Percentiles rank a stretch among this genome's conserved stretches.
These are phyloP conservation scores for Clamator glandarius DNA, from an alignment of 2,797 vertebrate species.

Conservation along the genomic window DNA sequence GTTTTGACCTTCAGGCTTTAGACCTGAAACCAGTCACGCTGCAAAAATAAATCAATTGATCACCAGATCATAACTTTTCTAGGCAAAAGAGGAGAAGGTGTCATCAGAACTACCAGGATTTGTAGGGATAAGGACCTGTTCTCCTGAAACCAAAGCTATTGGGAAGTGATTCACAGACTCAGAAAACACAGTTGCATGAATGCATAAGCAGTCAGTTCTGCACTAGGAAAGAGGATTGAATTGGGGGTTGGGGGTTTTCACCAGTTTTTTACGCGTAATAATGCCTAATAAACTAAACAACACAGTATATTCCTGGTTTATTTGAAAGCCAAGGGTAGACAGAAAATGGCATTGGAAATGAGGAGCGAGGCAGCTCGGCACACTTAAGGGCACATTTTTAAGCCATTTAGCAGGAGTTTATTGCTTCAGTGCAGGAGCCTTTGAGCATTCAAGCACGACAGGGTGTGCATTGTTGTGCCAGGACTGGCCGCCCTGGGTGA, in stretches of 20 bases:
- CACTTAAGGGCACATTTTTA: constrained; percentile 14
- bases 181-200: neutral
- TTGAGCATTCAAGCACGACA: constrained; percentile 36
- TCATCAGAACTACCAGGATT: neutral
- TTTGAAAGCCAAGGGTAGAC: neutral
- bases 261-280: neutral
- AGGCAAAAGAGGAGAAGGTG: accelerated
- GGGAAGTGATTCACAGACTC: neutral
- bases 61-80: neutral
- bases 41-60: neutral
- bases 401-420: constrained; percentile 31
- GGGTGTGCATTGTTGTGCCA: constrained; percentile 49
- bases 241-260: neutral
- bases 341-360: neutral
- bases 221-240: neutral
- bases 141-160: neutral
- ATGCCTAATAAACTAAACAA: neutral
- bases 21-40: neutral
- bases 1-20: constrained; percentile 9
- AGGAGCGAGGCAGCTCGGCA: neutral
- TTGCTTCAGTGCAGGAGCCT: neutral
- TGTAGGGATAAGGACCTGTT: neutral
- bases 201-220: neutral
- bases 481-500: neutral
- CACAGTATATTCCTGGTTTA: neutral